Base-by-base conservation (phyloP, 1,140 invertebrate genomes). In the Whitmania pigra region DNA sequence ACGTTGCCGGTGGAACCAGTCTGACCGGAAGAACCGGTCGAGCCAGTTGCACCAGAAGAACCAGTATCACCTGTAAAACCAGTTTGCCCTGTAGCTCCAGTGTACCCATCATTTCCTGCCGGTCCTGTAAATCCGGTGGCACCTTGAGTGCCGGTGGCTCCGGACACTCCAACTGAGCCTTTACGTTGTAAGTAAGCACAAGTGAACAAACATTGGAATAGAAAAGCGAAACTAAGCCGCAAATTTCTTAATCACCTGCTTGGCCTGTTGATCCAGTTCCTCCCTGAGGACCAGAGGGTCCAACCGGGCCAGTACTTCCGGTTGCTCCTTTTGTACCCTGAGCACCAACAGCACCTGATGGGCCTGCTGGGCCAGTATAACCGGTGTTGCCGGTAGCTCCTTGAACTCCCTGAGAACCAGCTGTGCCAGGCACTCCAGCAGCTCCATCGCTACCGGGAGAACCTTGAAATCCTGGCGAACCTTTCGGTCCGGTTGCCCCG, bases 211-310 rank as follows among this genome's bases (percentile, higher is more conserved):
- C 43, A 49, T 17, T 49, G 9, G 5, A 49, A 49, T 49, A 11
- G 15, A 17, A 49, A 49, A 49, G 15, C 15, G 9, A 49, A 11
- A 49, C 15, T 49, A 49, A 49, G 9, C 43, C 5, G 43, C 5
- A 49, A 3, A 36, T 36, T 36, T 36, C 29, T 22, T 40, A 69
- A 17, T 70, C 73, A 60, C 36, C 17, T 11, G 43, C 43, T 27
- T 40, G 36, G 9, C 67, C 67, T 17, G 36, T 69, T 69, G 71
- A 36, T 29, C 71, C 71, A 71, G 67, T 22, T 43, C 43, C 27
- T 57, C 74, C 74, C 69, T n/a, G 22, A 20, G 71, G 66, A 54
- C 73, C 73, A n/a, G 66, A 25, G 31, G 71, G 53, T 22, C 74
- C 74, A 54, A 67, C 40, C 53, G 71, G 54, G 27, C 74, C 74